Evolutionary conservation across 2,888 invertebrate species (phyloP).

Genomic region (Zootermopsis nevadensis): DNA sequence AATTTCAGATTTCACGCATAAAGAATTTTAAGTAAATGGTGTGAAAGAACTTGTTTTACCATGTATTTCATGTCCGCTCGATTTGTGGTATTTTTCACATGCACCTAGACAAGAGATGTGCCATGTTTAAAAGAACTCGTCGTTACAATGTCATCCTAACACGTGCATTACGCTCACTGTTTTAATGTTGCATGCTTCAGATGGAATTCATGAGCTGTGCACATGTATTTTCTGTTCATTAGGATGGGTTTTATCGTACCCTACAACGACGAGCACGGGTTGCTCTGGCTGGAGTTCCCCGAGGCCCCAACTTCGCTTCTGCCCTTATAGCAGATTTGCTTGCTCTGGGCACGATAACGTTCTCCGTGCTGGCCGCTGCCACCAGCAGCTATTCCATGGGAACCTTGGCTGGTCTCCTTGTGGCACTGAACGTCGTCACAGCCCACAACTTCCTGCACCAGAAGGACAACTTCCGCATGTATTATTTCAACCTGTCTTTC

Average conservation of each 20-base stretch:
- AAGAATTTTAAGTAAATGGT: too few species aligned
- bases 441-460: constrained; percentile 84
- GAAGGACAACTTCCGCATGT: constrained; percentile 82
- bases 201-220: neutral
- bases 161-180: neutral
- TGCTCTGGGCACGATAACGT: constrained; percentile 60
- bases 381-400: constrained; percentile 58
- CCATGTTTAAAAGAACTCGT: too few species aligned
- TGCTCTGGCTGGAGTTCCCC: constrained; percentile 11
- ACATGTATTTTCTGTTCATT: neutral
- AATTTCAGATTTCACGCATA: too few species aligned
- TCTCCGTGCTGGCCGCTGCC: constrained; percentile 57
- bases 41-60: too few species aligned
- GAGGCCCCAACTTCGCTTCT: constrained; percentile 27
- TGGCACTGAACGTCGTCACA: constrained; percentile 71
- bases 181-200: too few species aligned
- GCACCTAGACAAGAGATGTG: too few species aligned
- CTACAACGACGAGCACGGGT: constrained; percentile 59
- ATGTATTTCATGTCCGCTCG: too few species aligned
- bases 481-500: constrained; percentile 76
- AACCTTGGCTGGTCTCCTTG: constrained; percentile 67
- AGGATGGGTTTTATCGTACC: constrained; percentile 67
- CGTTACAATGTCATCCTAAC: too few species aligned
- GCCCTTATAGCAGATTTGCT: constrained; percentile 59
- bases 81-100: too few species aligned